Conservation (phyloP, 2,888 invertebrate species). For the Leptopilina syphax region DNA sequence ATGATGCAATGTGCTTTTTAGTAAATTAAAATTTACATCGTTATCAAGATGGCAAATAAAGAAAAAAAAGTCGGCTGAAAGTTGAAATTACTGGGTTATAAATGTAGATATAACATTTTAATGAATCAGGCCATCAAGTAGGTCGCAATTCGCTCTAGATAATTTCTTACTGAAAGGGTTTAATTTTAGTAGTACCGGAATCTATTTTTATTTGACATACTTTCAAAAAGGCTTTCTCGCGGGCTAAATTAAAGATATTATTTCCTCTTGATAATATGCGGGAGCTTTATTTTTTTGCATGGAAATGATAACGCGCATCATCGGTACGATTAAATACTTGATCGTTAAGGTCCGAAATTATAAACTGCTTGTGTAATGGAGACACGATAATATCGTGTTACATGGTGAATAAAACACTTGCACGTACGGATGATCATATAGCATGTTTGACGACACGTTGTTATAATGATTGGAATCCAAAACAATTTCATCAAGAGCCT, state of each 20-base stretch:
- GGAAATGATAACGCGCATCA: conserved; percentile 34
- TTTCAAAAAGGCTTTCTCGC: conserved; percentile 16
- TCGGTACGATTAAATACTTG: conserved; percentile 14
- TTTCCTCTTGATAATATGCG: neutral
- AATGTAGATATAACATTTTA: neutral
- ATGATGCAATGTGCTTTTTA: too few relatives aligned
- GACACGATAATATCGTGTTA: conserved; percentile 45
- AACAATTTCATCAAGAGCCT: conserved; percentile 24
- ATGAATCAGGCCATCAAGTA: conserved; percentile 27
- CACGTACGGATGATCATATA: conserved; percentile 24
- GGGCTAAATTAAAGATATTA: neutral
- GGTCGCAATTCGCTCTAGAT: conserved; percentile 26
- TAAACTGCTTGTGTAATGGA: conserved; percentile 44
- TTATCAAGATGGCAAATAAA: neutral
- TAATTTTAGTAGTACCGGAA: conserved; percentile 17
- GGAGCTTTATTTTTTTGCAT: neutral
- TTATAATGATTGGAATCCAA: conserved; percentile 31
- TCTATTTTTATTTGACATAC: conserved; percentile 34
- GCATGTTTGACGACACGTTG: conserved; percentile 23
- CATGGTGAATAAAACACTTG: conserved; percentile 46
- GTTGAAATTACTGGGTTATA: neutral
- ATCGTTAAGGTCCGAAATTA: conserved; percentile 44
- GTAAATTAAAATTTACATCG: too few relatives aligned
- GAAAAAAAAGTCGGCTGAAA: neutral
- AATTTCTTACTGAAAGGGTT: conserved; percentile 18